Percentiles rank a stretch among this genome's conserved stretches.
These are phyloP conservation scores for Lasioglossum malachurum DNA, from an alignment of 2,888 invertebrate species.

Conservation along the genomic window DNA sequence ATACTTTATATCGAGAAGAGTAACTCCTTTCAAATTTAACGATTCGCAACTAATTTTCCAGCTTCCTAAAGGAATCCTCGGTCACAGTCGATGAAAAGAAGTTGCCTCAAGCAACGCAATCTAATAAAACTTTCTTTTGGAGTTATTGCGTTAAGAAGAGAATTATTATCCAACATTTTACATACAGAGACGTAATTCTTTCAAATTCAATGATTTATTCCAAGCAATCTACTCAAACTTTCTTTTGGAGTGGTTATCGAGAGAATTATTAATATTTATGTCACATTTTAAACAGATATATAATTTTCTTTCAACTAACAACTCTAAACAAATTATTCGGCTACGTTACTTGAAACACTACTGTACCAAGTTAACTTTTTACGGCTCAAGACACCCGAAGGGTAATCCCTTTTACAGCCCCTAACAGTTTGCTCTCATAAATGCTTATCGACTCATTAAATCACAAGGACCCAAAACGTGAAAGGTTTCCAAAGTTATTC, in stretches of 20 bases:
- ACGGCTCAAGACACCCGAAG: not conserved
- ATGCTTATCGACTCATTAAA: not conserved
- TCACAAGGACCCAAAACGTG: not conserved
- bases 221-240: not conserved
- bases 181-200: not conserved
- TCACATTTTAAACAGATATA: not conserved
- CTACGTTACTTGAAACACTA: not conserved
- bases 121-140: not conserved
- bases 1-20: not conserved
- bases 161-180: not conserved
- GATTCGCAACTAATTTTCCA: not conserved
- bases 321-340: not conserved
- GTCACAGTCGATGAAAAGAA: not conserved
- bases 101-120: not conserved
- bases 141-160: not conserved
- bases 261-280: too few species aligned
- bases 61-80: not conserved
- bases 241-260: not conserved
- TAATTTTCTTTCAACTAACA: not conserved
- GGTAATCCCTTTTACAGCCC: not conserved
- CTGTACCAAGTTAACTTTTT: not conserved
- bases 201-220: not conserved
- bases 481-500: not conserved
- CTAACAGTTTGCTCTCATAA: not conserved
- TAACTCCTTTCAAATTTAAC: not conserved